Percentiles rank a stretch among this genome's conserved stretches.
phyloP scores from a whole-genome alignment of 2,113 vertebrate genomes.

The Helogale parvula region DNA sequence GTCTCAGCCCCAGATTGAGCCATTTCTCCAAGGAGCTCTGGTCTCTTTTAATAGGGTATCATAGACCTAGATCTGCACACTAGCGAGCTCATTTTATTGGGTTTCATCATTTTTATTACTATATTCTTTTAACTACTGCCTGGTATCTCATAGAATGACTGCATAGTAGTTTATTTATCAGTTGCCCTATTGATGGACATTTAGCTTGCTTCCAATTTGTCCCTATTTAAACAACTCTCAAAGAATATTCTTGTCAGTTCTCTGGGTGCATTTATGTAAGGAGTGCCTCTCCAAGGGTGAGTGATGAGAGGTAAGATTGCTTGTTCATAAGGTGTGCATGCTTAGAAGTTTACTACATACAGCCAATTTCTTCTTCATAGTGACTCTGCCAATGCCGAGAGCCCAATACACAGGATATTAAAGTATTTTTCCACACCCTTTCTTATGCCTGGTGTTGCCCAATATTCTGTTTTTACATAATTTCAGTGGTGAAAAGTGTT shows the following conservation, averaged over 20 bases:
- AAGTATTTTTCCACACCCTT: neutral
- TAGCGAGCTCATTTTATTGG: accelerated
- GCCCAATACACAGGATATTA: neutral
- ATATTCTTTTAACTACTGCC: neutral
- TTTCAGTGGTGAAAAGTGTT: neutral
- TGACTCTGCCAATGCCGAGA: neutral
- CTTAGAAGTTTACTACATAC: neutral
- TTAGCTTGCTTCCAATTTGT: neutral
- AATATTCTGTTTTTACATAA: neutral
- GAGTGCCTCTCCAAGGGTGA: neutral
- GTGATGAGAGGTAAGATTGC: neutral
- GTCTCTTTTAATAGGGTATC: neutral
- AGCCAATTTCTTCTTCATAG: neutral
- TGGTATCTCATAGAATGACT: neutral
- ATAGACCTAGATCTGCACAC: neutral
- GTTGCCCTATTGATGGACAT: no score
- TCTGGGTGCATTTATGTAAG: neutral
- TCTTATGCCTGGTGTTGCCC: neutral
- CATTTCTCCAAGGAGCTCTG: neutral
- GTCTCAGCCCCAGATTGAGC: neutral
- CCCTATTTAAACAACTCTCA: neutral
- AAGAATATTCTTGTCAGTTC: neutral
- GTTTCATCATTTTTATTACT: neutral
- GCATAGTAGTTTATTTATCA: neutral
- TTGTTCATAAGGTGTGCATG: neutral